A percentile compares a stretch with the other conserved stretches of the same genome.
These are phyloP conservation scores for Caenorhabditis afra DNA, from an alignment of 2,888 invertebrate genomes.

Conservation along the genomic window DNA sequence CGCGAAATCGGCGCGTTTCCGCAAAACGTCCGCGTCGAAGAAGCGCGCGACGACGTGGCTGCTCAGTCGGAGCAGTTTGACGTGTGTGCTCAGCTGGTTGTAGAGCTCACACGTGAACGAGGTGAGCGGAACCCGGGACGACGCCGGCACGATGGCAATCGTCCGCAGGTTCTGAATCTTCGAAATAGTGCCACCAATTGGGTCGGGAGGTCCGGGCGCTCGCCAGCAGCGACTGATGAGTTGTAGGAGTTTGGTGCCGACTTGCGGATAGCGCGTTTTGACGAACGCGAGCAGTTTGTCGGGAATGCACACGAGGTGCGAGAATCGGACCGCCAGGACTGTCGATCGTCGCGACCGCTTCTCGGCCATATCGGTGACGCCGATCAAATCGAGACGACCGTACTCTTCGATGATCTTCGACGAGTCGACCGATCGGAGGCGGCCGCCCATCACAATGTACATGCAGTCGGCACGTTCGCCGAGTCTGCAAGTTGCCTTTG, in stretches of 20 bases:
- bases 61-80: constrained; percentile 86
- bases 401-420: constrained; percentile 57
- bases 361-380: constrained; percentile 63
- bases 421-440: constrained; percentile 49
- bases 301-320: constrained; percentile 91
- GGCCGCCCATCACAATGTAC: constrained; percentile 59
- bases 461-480: constrained; percentile 56
- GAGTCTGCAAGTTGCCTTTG: no score
- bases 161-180: constrained; percentile 88
- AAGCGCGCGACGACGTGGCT: constrained; percentile 29
- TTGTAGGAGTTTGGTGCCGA: constrained; percentile 91
- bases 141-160: constrained; percentile 94
- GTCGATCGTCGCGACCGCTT: constrained; percentile 87
- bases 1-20: constrained; percentile 83
- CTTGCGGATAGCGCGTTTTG: constrained; percentile 93
- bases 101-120: constrained; percentile 96
- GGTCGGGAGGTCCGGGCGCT: constrained; percentile 20
- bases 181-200: constrained; percentile 13
- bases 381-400: constrained; percentile 55
- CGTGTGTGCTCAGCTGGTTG: constrained; percentile 87
- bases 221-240: constrained; percentile 86
- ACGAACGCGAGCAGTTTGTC: constrained; percentile 96
- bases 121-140: constrained; percentile 94
- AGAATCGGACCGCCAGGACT: constrained; percentile 89
- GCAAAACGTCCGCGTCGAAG: constrained; percentile 37